phyloP scores from a whole-genome alignment of 2,113 vertebrate genomes.

The Myocastor coypus region DNA sequence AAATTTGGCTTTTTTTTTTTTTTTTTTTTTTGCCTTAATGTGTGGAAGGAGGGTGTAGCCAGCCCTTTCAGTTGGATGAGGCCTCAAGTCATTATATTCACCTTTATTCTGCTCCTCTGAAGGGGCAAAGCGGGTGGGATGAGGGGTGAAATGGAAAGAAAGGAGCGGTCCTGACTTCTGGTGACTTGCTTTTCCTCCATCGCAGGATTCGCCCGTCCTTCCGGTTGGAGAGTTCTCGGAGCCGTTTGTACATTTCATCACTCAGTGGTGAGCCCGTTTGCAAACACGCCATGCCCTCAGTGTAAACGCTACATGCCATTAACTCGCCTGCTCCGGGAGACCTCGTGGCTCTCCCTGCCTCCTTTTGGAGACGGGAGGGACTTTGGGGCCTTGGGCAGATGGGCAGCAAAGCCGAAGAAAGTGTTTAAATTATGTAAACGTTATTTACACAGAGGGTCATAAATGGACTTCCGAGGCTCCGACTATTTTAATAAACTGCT shows the following conservation, averaged over 20 bases:
- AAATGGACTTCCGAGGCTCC: slow-evolving; percentile 78
- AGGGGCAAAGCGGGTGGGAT: background rate
- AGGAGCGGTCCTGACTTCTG: slow-evolving; percentile 67
- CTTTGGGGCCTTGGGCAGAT: slow-evolving; percentile 88
- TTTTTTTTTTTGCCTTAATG: slow-evolving; percentile 71
- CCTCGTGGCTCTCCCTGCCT: slow-evolving; percentile 84
- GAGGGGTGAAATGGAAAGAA: background rate
- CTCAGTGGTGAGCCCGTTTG: slow-evolving; percentile 96
- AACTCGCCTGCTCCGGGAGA: slow-evolving; percentile 81
- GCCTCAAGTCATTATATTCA: slow-evolving; percentile 19
- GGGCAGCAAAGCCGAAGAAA: slow-evolving; percentile 88
- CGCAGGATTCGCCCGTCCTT: slow-evolving; percentile 97
- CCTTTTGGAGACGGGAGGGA: slow-evolving; percentile 84
- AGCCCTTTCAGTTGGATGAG: slow-evolving; percentile 61
- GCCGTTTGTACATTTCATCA: slow-evolving; percentile 98
- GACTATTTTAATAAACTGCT: slow-evolving; percentile 85
- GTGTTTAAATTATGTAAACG: slow-evolving; percentile 90
- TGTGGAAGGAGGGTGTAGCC: slow-evolving; percentile 67
- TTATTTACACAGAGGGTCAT: slow-evolving; percentile 93
- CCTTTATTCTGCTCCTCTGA: background rate
- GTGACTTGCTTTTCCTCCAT: slow-evolving; percentile 77
- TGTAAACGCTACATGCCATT: slow-evolving; percentile 89
- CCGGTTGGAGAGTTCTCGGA: slow-evolving; percentile 97
- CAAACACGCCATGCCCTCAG: slow-evolving; percentile 85
- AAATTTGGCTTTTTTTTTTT: slow-evolving; percentile 80